Conservation (phyloP, 2,888 invertebrate genomes). For the Aleiodes leptofemur region DNA sequence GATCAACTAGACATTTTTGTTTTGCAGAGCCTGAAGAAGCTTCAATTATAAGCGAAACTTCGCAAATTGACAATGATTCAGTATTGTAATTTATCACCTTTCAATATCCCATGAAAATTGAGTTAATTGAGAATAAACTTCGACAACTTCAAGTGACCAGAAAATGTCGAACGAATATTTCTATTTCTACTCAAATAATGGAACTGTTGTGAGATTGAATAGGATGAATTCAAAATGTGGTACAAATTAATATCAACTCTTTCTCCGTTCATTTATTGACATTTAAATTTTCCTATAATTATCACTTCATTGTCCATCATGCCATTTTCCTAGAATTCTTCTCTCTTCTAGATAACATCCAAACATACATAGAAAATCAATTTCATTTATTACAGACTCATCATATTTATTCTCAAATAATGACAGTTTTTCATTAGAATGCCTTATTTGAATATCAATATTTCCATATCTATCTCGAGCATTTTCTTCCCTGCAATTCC, state of each 20-base stretch:
- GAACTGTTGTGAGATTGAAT: background rate
- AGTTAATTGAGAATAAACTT: conserved; percentile 4
- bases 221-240: background rate
- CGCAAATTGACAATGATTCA: too few species aligned
- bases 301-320: background rate
- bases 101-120: too few species aligned
- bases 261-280: conserved; percentile 25
- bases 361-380: conserved; percentile 32
- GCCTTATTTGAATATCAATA: background rate
- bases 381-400: conserved; percentile 13
- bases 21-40: too few species aligned
- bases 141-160: conserved; percentile 22
- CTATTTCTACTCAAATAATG: background rate
- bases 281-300: conserved; percentile 14
- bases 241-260: background rate
- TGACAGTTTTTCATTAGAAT: background rate
- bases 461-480: background rate
- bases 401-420: background rate
- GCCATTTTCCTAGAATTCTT: background rate
- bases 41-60: too few species aligned
- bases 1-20: too few species aligned
- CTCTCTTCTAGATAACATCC: background rate
- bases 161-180: conserved; percentile 17
- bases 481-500: background rate
- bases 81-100: too few species aligned